Evolutionary conservation across 1,140 invertebrate genomes (phyloP).

Genomic region (Thrips palmi): DNA sequence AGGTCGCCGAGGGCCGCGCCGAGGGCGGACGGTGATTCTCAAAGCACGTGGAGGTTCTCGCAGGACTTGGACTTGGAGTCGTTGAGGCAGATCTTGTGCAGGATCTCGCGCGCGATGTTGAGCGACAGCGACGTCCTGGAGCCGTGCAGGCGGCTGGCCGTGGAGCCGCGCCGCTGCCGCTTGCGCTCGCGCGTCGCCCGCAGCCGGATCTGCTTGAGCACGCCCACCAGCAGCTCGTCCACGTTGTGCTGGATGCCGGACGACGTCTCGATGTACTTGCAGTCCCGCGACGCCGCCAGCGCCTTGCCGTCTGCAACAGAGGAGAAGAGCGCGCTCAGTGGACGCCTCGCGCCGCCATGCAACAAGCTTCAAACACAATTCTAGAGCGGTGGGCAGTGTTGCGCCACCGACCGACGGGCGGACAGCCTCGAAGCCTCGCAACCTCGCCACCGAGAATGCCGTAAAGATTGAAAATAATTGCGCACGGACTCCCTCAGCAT

Average conservation of each 20-base stretch:
- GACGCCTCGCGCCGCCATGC: too few relatives aligned
- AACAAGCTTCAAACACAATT: too few relatives aligned
- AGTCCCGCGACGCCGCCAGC: conserved; percentile 64
- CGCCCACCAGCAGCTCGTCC: conserved; percentile 73
- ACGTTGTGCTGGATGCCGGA: conserved; percentile 82
- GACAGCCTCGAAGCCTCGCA: too few relatives aligned
- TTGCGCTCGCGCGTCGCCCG: conserved; percentile 51
- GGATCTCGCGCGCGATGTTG: conserved; percentile 54
- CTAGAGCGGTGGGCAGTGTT: too few relatives aligned
- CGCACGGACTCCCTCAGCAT: too few relatives aligned
- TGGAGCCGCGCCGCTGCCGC: conserved; percentile 20
- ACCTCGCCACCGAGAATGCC: too few relatives aligned
- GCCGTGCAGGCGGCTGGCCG: conserved; percentile 33
- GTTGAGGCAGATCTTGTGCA: conserved; percentile 72
- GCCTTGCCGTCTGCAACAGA: conserved; percentile 61
- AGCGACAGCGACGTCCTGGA: conserved; percentile 51
- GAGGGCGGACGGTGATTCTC: neutral
- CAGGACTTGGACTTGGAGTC: conserved; percentile 79
- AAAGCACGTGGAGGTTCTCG: conserved; percentile 77
- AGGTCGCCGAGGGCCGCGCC: neutral
- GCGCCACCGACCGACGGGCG: too few relatives aligned
- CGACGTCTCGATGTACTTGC: conserved; percentile 85
- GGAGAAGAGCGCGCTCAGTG: neutral
- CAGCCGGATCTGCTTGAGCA: conserved; percentile 64
- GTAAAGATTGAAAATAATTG: too few relatives aligned